Evolutionary conservation across 1,140 invertebrate species (phyloP), one percentile per base, ranked within the genome.

Genomic region (Agrilus planipennis): DNA sequence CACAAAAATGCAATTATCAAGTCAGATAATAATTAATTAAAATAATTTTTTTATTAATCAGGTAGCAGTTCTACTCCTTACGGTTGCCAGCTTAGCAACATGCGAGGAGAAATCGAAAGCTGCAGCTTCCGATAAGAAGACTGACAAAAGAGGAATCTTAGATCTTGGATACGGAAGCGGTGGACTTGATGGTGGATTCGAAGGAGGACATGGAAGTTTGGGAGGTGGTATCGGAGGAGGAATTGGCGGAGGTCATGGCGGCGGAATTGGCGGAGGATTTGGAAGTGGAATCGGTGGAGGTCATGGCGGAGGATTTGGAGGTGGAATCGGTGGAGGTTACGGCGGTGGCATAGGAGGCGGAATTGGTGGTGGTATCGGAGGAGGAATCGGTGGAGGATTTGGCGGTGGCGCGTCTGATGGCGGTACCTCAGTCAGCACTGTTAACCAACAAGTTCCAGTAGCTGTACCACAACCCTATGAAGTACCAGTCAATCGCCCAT

Each of bases 371-470:
- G 36, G 36, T 16, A 3, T 17, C 9, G 20, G 36, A 3, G 17
- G 14, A 16, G 34, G 34, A 9, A 5, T 35, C 10, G 21, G 21
- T 4, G 14, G 15, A 4, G 36, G 36, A 20, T 38, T 38, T 27
- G 21, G 23, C 14, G n/a, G 15, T n/a, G 23, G 23, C 2, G 3
- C 19, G 7, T 19, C 6, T 15, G n/a, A 11, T 3, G 23, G 21
- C 17, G 36, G 36, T 5, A 20, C 41, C 18, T 20, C 34, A 3
- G 25, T 37, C 2, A 36, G 16, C 7, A 32, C 34, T 18, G 15
- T 29, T 28, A 42, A 22, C 9, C 32, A 42, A 37, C 11, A 25
- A 30, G 28, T 42, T 11, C 23, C 41, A 28, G 34, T 42, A 20
- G 23, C 34, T 22, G 34, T 42, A 18, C 34, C 41, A 11, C 34